Evolutionary conservation across 2,113 vertebrate genomes (phyloP), one percentile per base, ranked within the genome.

Genomic region (Gobius niger): DNA sequence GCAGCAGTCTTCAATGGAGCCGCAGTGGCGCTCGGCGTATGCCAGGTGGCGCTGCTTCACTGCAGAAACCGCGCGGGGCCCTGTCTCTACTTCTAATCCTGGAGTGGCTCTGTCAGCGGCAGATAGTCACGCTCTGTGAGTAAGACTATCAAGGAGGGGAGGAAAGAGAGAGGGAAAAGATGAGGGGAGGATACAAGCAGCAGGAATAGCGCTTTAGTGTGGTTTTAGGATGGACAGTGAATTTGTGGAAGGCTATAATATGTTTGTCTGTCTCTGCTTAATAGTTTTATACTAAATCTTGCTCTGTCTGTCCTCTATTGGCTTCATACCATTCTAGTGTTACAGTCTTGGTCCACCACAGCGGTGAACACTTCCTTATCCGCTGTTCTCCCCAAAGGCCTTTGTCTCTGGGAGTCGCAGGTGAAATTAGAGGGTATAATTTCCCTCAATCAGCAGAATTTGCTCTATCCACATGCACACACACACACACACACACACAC

Each of bases 41-140:
- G 87, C 83, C 75, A 89, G 90, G 82, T 75, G 89, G 90, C 75
- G 89, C 84, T 87, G 70, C 66, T 68, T 82, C 67, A 85, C 87
- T 82, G 81, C 71, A 0, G 69, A 76, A 47, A 9, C 6, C 13
- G 14, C n/a, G 12, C 64, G n/a, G 1, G 1, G 10, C 18, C 65
- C 73, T 34, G 18, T 78, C 5, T 61, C 46, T 65, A 47, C 4
- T 62, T 75, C 77, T 88, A 91, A 92, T 93, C 90, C 91, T 69
- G 77, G 72, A 61, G 80, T 34, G 42, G 76, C 83, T 90, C 89
- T 93, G 92, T 87, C 80, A 78, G 82, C 40, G 69, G 72, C 72
- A 91, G 91, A 92, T 92, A 91, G 92, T 92, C 92, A 93, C 88
- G 90, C 85, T 92, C 74, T 73, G 82, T 60, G 80, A 77, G 85